Evolutionary conservation across 1,140 invertebrate species (phyloP).

Genomic region (Drosophila orena): DNA sequence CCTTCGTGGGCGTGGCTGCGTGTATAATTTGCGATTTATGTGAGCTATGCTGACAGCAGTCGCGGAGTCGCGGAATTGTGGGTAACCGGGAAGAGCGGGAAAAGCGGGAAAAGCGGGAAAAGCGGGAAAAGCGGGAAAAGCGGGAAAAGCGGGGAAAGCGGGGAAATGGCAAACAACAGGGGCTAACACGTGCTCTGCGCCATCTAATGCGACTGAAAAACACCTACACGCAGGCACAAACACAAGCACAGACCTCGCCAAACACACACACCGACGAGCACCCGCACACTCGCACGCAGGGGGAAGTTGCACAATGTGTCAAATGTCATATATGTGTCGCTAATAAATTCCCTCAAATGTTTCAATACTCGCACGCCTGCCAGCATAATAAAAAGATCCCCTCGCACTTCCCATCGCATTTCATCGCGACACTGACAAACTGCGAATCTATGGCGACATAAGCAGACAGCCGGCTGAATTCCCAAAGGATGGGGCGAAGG

Average conservation of each 20-base stretch:
- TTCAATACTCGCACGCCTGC: slow-evolving; percentile 69
- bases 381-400: slow-evolving; percentile 69
- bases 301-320: slow-evolving; percentile 78
- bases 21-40: slow-evolving; percentile 83
- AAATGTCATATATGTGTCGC: slow-evolving; percentile 81
- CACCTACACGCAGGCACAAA: slow-evolving; percentile 42
- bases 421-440: slow-evolving; percentile 44
- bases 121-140: background rate
- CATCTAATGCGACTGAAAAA: slow-evolving; percentile 69
- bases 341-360: slow-evolving; percentile 83
- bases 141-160: background rate
- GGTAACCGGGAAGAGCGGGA: background rate
- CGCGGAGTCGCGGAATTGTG: background rate
- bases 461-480: slow-evolving; percentile 29
- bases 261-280: slow-evolving; percentile 14
- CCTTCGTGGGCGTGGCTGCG: slow-evolving; percentile 60
- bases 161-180: slow-evolving; percentile 39
- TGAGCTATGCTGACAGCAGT: slow-evolving; percentile 64
- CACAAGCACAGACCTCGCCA: slow-evolving; percentile 4
- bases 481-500: slow-evolving; percentile 8
- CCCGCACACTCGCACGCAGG: background rate
- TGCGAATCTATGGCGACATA: slow-evolving; percentile 48
- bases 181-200: slow-evolving; percentile 72
- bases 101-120: background rate
- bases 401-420: slow-evolving; percentile 8